Evolutionary conservation across 2,113 vertebrate species (phyloP).

Genomic region (Nipponia nippon): DNA sequence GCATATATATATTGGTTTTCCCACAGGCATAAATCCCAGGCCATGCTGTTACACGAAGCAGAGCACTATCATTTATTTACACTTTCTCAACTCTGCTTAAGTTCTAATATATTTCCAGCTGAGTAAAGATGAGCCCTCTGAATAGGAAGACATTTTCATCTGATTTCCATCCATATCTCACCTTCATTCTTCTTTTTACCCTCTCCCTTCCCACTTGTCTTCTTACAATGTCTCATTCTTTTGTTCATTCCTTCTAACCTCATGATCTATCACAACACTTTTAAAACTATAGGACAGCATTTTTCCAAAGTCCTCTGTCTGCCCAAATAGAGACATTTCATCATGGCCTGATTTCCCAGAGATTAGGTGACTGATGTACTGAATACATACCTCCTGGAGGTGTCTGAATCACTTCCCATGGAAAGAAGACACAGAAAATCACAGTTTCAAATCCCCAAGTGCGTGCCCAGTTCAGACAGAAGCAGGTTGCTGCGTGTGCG

Average conservation of each 20-base stretch:
- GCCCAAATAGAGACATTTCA: background rate
- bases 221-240: background rate
- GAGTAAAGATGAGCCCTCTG: background rate
- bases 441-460: background rate
- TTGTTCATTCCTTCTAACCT: background rate
- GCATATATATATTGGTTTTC: background rate
- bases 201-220: background rate
- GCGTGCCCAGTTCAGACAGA: background rate
- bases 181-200: background rate
- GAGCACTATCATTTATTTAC: background rate
- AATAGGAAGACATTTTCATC: background rate
- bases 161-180: background rate
- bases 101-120: background rate
- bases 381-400: background rate
- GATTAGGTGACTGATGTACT: background rate
- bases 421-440: background rate
- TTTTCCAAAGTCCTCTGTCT: background rate
- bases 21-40: background rate
- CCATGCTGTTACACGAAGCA: background rate
- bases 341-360: background rate
- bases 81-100: background rate
- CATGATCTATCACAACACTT: background rate
- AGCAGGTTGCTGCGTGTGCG: background rate
- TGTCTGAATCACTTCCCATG: constrained; percentile 25
- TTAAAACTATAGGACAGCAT: background rate